Evolutionary conservation across 2,113 vertebrate species (phyloP).

Genomic region (Alces alces): DNA sequence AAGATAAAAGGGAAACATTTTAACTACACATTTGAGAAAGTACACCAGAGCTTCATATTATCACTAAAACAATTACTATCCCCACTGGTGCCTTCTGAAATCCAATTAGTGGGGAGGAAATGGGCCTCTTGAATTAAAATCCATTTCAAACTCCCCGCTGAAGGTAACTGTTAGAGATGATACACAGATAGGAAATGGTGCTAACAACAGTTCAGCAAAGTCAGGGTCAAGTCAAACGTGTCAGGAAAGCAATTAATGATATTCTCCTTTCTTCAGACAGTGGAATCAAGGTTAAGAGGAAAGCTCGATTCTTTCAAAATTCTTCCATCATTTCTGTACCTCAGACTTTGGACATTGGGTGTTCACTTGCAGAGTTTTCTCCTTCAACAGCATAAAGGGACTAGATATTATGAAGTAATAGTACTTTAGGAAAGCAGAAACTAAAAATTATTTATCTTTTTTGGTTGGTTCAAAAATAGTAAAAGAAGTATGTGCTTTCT

Average conservation of each 20-base stretch:
- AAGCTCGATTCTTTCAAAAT: slow-evolving; percentile 18
- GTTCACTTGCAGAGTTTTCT: slow-evolving; percentile 27
- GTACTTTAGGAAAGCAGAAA: neutral
- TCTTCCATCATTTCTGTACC: slow-evolving; percentile 3
- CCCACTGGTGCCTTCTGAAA: slow-evolving; percentile 30
- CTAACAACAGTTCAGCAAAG: neutral
- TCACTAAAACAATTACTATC: neutral
- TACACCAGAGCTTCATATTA: neutral
- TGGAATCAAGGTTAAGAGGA: slow-evolving; percentile 36
- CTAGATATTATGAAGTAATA: neutral
- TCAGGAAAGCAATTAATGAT: slow-evolving; percentile 52
- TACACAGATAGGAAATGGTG: slow-evolving; percentile 17
- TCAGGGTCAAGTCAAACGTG: slow-evolving; percentile 41
- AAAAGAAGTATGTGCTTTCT: neutral
- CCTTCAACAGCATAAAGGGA: neutral
- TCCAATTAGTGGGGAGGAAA: slow-evolving; percentile 11
- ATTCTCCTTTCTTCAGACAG: slow-evolving; percentile 26
- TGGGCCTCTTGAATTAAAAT: slow-evolving; percentile 41
- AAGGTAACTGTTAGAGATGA: slow-evolving; percentile 47
- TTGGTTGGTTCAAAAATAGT: neutral
- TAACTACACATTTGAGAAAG: slow-evolving; percentile 55
- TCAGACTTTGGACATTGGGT: neutral
- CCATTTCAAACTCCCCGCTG: slow-evolving; percentile 52
- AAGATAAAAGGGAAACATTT: slow-evolving; percentile 42
- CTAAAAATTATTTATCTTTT: neutral